phyloP scores from a whole-genome alignment of 2,888 invertebrate species.

The Octodonta nipae region DNA sequence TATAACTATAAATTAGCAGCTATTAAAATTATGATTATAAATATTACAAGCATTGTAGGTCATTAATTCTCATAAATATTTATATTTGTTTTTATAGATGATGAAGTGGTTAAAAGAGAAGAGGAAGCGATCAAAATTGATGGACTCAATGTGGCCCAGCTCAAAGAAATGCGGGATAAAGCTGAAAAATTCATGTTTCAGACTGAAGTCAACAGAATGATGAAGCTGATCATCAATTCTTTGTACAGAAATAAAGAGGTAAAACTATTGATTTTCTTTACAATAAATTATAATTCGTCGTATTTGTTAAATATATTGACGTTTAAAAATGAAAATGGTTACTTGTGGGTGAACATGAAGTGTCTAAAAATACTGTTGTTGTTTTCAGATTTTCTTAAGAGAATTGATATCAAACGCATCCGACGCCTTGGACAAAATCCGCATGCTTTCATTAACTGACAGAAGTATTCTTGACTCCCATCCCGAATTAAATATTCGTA shows the following conservation, averaged over 20 bases:
- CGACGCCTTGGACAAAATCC: conserved; percentile 96
- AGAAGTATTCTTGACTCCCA: conserved; percentile 62
- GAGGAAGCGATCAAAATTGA: conserved; percentile 94
- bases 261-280: too few species aligned
- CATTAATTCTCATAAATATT: too few species aligned
- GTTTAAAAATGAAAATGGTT: too few species aligned
- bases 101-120: conserved; percentile 79
- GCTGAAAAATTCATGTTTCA: conserved; percentile 85
- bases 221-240: conserved; percentile 99
- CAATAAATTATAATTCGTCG: too few species aligned
- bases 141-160: conserved; percentile 84
- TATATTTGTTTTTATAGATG: conserved; percentile 45
- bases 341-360: too few species aligned
- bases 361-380: too few species aligned
- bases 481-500: conserved; percentile 75
- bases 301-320: too few species aligned
- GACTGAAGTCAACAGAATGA: conserved; percentile 99
- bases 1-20: too few species aligned
- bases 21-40: too few species aligned
- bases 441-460: conserved; percentile 82
- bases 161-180: conserved; percentile 79
- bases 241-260: conserved; percentile 97
- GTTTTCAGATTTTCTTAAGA: conserved; percentile 88
- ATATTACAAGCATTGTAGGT: too few species aligned
- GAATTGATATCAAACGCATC: conserved; percentile 98